A percentile compares a stretch with the other conserved stretches of the same genome.
phyloP scores from a whole-genome alignment of 2,888 invertebrate species.

The Pardosa pseudoannulata region DNA sequence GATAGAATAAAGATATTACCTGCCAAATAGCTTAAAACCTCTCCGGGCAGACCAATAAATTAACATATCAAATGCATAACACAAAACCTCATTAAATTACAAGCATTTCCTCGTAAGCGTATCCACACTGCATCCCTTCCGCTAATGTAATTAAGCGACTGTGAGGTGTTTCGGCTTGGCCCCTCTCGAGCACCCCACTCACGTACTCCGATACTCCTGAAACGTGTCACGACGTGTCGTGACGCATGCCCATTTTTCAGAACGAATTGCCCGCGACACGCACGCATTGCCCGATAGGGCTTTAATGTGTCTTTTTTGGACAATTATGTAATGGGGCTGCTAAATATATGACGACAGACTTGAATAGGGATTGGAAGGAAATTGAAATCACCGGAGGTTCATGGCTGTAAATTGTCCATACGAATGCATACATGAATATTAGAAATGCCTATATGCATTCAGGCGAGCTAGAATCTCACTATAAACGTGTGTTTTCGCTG shows the following conservation, averaged over 20 bases:
- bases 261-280: constrained; percentile 37
- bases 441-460: no score
- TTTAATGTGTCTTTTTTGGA: constrained; percentile 51
- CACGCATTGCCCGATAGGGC: constrained; percentile 50
- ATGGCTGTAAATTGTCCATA: no score
- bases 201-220: constrained; percentile 9
- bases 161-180: not conserved
- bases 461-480: no score
- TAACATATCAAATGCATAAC: constrained; percentile 14
- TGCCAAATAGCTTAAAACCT: not conserved
- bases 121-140: not conserved
- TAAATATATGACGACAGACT: not conserved
- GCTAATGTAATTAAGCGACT: constrained; percentile 49
- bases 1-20: not conserved
- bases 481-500: no score
- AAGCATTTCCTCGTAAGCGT: not conserved
- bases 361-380: not conserved
- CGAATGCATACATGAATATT: no score
- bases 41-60: not conserved
- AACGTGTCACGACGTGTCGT: constrained; percentile 35
- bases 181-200: not conserved
- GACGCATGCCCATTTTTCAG: constrained; percentile 55
- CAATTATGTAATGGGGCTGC: constrained; percentile 48
- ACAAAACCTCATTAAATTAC: not conserved
- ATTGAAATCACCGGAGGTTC: no score